Evolutionary conservation across 1,140 invertebrate species (phyloP).

Genomic region (Drosophila burlai): DNA sequence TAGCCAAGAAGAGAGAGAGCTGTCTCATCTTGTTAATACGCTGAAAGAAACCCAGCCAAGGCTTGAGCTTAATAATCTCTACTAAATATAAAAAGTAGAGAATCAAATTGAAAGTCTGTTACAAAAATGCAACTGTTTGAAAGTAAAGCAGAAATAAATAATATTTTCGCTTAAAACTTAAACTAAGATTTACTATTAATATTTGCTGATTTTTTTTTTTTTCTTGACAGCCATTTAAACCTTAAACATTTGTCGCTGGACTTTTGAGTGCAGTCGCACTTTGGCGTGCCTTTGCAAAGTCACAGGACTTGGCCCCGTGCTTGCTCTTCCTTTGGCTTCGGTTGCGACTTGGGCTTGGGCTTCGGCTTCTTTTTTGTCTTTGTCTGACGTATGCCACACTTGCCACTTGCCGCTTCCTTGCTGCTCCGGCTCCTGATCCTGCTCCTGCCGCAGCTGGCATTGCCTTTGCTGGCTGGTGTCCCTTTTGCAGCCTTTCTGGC

Average conservation of each 20-base stretch:
- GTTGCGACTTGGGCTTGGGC: not conserved
- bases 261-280: conserved; percentile 47
- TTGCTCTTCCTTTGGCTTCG: not conserved
- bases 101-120: not conserved
- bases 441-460: conserved; percentile 9
- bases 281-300: conserved; percentile 24
- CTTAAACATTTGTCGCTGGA: not conserved
- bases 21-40: not conserved
- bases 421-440: not conserved
- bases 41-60: not conserved
- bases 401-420: conserved; percentile 4
- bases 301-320: not conserved
- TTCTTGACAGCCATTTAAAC: not conserved
- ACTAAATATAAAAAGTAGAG: too few relatives aligned
- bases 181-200: not conserved
- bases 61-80: too few relatives aligned
- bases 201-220: not conserved
- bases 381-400: conserved; percentile 13
- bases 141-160: not conserved
- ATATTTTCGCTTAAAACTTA: not conserved
- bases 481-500: conserved; percentile 37
- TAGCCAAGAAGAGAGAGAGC: conserved; percentile 5
- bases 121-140: not conserved
- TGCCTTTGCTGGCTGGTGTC: conserved; percentile 14
- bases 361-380: conserved; percentile 13